Percentiles rank a stretch among this genome's conserved stretches.
These are phyloP conservation scores for Pyrocoelia pectoralis DNA, from an alignment of 2,888 invertebrate genomes.

Conservation along the genomic window DNA sequence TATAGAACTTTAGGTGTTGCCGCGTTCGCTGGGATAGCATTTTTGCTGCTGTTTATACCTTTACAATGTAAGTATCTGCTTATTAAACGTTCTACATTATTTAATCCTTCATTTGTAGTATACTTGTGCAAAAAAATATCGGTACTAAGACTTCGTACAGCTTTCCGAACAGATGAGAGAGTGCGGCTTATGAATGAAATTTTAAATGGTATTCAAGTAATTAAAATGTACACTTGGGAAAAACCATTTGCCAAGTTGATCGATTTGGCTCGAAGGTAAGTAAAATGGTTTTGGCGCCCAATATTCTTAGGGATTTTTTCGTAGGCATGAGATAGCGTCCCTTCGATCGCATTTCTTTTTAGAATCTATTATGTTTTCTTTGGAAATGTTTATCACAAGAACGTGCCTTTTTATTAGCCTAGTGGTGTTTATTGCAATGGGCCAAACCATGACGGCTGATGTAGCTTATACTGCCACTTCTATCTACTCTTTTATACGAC, in stretches of 20 bases:
- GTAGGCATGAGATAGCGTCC: conserved; percentile 75
- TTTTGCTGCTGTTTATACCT: conserved; percentile 57
- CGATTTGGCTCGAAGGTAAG: conserved; percentile 71
- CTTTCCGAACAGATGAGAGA: conserved; percentile 70
- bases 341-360: conserved; percentile 80
- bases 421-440: conserved; percentile 76
- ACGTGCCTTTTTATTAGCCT: conserved; percentile 87
- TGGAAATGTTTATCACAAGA: conserved; percentile 88
- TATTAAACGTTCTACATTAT: conserved; percentile 17
- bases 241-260: conserved; percentile 88
- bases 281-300: neutral
- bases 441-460: conserved; percentile 79
- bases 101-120: conserved; percentile 42
- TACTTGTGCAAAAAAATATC: conserved; percentile 56
- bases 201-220: conserved; percentile 81
- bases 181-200: conserved; percentile 76
- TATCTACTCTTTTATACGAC: conserved; percentile 87
- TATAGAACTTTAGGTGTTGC: conserved; percentile 59
- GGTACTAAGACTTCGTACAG: conserved; percentile 62
- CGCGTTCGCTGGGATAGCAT: conserved; percentile 59
- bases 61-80: conserved; percentile 54
- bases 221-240: conserved; percentile 98
- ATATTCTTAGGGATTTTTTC: conserved; percentile 37
- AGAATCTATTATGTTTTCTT: conserved; percentile 78
- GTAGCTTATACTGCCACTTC: conserved; percentile 88